phyloP scores from a whole-genome alignment of 1,140 invertebrate genomes.

The Drosophila ogumai region DNA sequence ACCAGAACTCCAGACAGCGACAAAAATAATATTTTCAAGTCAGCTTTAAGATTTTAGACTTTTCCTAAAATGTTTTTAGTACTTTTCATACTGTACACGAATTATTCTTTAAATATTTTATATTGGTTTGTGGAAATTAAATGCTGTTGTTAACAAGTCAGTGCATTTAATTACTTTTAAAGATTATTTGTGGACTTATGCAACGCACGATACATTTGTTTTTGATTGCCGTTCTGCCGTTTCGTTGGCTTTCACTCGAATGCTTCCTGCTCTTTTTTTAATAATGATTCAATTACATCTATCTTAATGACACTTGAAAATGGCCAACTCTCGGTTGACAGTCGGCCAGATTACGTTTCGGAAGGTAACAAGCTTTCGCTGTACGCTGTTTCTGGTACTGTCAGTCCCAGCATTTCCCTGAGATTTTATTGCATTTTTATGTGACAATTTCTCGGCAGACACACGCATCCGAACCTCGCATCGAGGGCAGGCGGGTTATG shows the following conservation, averaged over 20 bases:
- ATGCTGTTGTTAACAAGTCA: background rate
- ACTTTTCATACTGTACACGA: background rate
- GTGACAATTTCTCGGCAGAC: slow-evolving; percentile 66
- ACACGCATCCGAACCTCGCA: slow-evolving; percentile 21
- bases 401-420: slow-evolving; percentile 59
- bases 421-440: slow-evolving; percentile 82
- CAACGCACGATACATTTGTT: slow-evolving; percentile 3
- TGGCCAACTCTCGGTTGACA: slow-evolving; percentile 42
- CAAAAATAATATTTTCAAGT: background rate
- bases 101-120: background rate
- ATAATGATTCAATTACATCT: slow-evolving; percentile 75
- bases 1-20: background rate
- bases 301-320: slow-evolving; percentile 72
- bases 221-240: slow-evolving; percentile 18
- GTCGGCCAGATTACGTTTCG: slow-evolving; percentile 64
- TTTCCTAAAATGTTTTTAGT: background rate
- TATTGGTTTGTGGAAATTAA: background rate
- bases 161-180: background rate
- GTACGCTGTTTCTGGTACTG: slow-evolving; percentile 27
- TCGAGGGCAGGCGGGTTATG: slow-evolving; percentile 44
- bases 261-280: slow-evolving; percentile 36
- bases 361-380: slow-evolving; percentile 78
- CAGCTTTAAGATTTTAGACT: background rate
- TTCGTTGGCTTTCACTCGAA: slow-evolving; percentile 57
- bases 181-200: slow-evolving; percentile 16